These are phyloP conservation scores for Volucella inanis DNA, from an alignment of 2,888 invertebrate species.

Conservation along the genomic window DNA sequence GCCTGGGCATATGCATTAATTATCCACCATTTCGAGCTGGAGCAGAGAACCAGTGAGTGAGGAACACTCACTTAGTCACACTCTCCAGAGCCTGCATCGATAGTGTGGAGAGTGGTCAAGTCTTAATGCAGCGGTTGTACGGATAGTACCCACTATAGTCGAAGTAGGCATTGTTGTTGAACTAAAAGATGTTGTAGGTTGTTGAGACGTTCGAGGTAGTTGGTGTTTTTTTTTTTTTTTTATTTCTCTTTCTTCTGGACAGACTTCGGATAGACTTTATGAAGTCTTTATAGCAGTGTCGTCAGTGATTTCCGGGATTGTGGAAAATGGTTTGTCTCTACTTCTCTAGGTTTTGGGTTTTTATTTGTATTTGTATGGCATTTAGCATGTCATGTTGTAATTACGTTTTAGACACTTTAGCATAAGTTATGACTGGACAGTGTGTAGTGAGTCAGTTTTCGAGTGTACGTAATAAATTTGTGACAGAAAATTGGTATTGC, in stretches of 20 bases:
- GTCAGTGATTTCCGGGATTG: conserved; percentile 71
- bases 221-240: conserved; percentile 13
- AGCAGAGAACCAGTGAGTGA: conserved; percentile 58
- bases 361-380: conserved; percentile 60
- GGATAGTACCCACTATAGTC: neutral
- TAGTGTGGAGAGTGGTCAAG: neutral
- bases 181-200: conserved; percentile 20
- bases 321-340: conserved; percentile 55
- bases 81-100: conserved; percentile 4
- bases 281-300: conserved; percentile 71
- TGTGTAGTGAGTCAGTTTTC: conserved; percentile 46
- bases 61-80: conserved; percentile 70
- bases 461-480: conserved; percentile 56
- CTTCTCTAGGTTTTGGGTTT: conserved; percentile 4
- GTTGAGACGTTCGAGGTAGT: neutral
- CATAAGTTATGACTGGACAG: conserved; percentile 64
- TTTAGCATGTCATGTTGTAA: conserved; percentile 73
- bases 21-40: conserved; percentile 59
- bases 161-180: conserved; percentile 33
- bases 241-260: neutral
- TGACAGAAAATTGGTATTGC: conserved; percentile 57
- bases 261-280: conserved; percentile 34
- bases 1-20: conserved; percentile 66
- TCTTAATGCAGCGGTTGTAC: neutral
- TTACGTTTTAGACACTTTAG: conserved; percentile 71